phyloP scores from a whole-genome alignment of 2,888 invertebrate species.

The Coecobrya sp. region DNA sequence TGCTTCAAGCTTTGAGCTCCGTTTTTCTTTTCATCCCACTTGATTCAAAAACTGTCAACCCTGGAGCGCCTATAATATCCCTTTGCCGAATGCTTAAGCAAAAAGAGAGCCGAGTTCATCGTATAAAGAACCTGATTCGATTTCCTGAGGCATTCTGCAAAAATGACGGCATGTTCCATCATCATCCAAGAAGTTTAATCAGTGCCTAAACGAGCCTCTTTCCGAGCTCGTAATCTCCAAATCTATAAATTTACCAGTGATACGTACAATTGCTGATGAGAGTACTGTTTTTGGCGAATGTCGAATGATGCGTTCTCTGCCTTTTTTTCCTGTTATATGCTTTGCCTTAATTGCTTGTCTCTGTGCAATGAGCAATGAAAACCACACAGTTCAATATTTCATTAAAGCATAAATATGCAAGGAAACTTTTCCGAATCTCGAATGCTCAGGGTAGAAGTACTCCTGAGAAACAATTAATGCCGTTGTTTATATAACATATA shows the following conservation, averaged over 20 bases:
- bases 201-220: conserved; percentile 45
- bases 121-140: conserved; percentile 69
- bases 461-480: too few species aligned
- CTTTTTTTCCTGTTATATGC: neutral
- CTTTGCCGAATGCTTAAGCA: neutral
- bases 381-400: neutral
- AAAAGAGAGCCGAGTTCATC: conserved; percentile 21
- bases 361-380: neutral
- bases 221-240: conserved; percentile 8
- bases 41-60: conserved; percentile 60
- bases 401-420: too few species aligned
- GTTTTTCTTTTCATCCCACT: conserved; percentile 48
- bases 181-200: conserved; percentile 28
- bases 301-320: neutral
- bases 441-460: too few species aligned
- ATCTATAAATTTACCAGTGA: conserved; percentile 1
- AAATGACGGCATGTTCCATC: conserved; percentile 40
- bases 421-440: too few species aligned
- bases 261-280: conserved; percentile 19
- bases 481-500: too few species aligned
- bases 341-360: neutral
- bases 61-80: conserved; percentile 15
- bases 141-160: conserved; percentile 66
- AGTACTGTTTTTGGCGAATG: neutral
- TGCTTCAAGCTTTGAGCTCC: conserved; percentile 65